These are phyloP conservation scores for Grus americana DNA, from an alignment of 2,113 vertebrate genomes.

Conservation along the genomic window DNA sequence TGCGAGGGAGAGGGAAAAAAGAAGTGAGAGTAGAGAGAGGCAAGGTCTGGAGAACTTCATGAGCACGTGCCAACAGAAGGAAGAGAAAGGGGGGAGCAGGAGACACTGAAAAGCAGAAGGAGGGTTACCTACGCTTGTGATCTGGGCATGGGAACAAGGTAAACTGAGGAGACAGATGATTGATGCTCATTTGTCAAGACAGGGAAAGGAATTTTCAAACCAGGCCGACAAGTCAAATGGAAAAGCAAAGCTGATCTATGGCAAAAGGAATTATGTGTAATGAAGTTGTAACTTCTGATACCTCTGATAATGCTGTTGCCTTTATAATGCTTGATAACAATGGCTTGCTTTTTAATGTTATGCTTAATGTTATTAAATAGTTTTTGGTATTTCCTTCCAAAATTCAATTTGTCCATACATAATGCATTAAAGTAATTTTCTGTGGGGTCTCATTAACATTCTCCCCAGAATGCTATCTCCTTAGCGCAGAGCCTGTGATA, in stretches of 20 bases:
- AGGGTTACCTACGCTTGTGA: background rate
- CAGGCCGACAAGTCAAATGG: background rate
- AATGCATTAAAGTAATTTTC: background rate
- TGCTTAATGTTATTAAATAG: background rate
- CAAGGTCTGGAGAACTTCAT: background rate
- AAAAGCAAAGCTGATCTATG: background rate
- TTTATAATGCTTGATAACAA: background rate
- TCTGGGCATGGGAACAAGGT: background rate
- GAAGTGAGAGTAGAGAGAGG: background rate
- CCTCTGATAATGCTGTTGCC: background rate
- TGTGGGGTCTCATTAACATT: background rate
- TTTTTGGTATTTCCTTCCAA: background rate
- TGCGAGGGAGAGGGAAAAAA: background rate
- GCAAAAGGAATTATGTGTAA: background rate
- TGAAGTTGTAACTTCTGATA: background rate
- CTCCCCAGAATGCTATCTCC: background rate
- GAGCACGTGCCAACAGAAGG: background rate
- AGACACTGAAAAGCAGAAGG: background rate
- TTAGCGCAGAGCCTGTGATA: background rate
- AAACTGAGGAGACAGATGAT: background rate
- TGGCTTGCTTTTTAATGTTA: conserved; percentile 13
- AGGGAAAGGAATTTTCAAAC: background rate
- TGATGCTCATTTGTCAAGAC: background rate
- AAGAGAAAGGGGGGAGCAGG: background rate
- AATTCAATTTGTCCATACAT: conserved; percentile 5